Conservation (phyloP, 2,797 vertebrate genomes). For the Myotis findleyi region DNA sequence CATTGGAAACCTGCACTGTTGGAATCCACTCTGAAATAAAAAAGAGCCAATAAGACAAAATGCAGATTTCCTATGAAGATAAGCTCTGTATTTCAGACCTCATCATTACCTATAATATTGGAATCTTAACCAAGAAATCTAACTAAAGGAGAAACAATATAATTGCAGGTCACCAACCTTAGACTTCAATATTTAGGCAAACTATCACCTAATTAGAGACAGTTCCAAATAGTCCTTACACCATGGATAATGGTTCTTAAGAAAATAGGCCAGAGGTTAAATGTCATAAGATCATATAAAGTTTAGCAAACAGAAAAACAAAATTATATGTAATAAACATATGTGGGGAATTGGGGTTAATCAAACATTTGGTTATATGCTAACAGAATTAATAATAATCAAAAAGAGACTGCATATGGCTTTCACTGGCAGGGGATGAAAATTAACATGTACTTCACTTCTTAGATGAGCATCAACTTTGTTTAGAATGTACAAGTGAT, state of each 20-base stretch:
- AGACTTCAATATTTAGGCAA: constrained; percentile 18
- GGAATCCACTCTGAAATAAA: constrained; percentile 50
- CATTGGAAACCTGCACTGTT: background rate
- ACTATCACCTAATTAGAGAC: background rate
- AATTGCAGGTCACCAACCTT: background rate
- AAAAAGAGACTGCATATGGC: background rate
- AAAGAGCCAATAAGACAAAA: constrained; percentile 49
- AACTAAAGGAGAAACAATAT: background rate
- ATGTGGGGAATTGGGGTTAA: background rate
- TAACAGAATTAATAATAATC: constrained; percentile 4
- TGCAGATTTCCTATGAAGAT: background rate
- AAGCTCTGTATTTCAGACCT: constrained; percentile 18
- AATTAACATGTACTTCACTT: background rate
- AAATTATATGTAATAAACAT: background rate
- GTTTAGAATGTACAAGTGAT: background rate
- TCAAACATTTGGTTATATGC: background rate
- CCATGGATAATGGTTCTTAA: background rate
- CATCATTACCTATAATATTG: background rate
- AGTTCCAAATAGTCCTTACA: background rate
- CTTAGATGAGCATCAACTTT: background rate
- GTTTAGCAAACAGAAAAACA: constrained; percentile 29
- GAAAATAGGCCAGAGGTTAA: background rate
- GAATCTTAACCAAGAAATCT: constrained; percentile 52
- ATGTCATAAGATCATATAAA: background rate
- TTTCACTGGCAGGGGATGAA: background rate